These are phyloP conservation scores for Cyprinodon tularosa DNA, from an alignment of 2,113 vertebrate genomes.

Conservation along the genomic window DNA sequence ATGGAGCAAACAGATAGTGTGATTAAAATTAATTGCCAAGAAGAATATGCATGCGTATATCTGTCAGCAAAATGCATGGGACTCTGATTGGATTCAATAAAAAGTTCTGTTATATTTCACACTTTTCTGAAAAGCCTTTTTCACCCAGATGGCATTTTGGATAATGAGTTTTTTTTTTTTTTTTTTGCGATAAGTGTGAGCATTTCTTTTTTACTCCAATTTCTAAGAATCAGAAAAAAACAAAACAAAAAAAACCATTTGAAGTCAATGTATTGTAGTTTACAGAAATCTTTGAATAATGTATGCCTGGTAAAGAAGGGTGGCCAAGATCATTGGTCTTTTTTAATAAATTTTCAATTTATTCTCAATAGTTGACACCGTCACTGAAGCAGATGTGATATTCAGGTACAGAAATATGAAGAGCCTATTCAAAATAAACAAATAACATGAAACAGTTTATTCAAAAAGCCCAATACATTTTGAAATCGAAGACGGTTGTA, in stretches of 20 bases:
- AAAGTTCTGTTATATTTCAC: conserved; percentile 13
- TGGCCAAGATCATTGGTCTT: too few species aligned
- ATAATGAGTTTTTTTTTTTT: background rate
- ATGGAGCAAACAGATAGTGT: conserved; percentile 51
- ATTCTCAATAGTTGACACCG: too few species aligned
- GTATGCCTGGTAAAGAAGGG: background rate
- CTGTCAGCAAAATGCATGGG: conserved; percentile 17
- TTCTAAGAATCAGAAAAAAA: background rate
- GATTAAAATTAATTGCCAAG: conserved; percentile 44
- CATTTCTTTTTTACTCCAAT: background rate
- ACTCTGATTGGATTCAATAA: conserved; percentile 7
- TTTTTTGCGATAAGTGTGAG: background rate
- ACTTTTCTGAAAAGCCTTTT: conserved; percentile 16
- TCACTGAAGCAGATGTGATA: too few species aligned
- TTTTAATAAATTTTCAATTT: too few species aligned
- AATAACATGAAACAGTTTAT: too few species aligned
- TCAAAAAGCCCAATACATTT: too few species aligned
- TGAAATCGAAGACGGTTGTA: too few species aligned
- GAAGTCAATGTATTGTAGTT: background rate
- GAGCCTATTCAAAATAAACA: too few species aligned
- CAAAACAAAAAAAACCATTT: background rate
- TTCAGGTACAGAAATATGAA: too few species aligned
- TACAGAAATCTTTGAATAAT: background rate
- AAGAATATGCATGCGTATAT: conserved; percentile 1
- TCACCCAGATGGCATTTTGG: background rate